Conservation (phyloP, 2,113 vertebrate species). For the Gopherus flavomarginatus region DNA sequence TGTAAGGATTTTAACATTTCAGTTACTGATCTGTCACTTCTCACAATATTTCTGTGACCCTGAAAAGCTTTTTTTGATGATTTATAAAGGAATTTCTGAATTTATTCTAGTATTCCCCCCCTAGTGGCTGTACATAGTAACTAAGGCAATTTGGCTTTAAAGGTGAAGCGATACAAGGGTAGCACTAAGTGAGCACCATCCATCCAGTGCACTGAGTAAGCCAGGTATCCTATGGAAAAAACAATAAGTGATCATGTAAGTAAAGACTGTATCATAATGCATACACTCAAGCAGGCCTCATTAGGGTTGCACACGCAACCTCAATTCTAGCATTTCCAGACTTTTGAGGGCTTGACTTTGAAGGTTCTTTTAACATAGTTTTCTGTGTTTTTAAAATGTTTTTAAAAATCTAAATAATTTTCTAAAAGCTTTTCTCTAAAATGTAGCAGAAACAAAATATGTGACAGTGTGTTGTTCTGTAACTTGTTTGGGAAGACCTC, state of each 20-base stretch:
- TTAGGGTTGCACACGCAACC: too few relatives aligned
- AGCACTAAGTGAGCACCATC: neutral
- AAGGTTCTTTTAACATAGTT: too few relatives aligned
- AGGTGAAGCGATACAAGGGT: neutral
- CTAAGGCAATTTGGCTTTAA: neutral
- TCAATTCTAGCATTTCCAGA: too few relatives aligned
- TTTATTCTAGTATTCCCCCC: neutral
- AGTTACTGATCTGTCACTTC: constrained; percentile 5
- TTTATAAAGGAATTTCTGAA: constrained; percentile 17
- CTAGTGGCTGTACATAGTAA: neutral
- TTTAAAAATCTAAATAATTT: neutral
- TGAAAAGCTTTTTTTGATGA: neutral
- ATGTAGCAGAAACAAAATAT: neutral
- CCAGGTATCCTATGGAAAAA: too few relatives aligned
- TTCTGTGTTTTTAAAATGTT: neutral
- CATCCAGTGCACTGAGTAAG: too few relatives aligned
- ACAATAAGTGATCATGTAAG: too few relatives aligned
- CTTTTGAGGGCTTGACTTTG: too few relatives aligned
- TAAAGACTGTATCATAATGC: too few relatives aligned
- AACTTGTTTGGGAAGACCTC: constrained; percentile 33
- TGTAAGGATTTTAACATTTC: constrained; percentile 27
- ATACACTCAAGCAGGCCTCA: too few relatives aligned
- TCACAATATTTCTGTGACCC: neutral
- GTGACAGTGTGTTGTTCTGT: constrained; percentile 39
- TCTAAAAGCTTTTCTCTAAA: neutral